Evolutionary conservation across 2,888 invertebrate species (phyloP), one percentile per base, ranked within the genome.

Genomic region (Temnothorax ravouxi): DNA sequence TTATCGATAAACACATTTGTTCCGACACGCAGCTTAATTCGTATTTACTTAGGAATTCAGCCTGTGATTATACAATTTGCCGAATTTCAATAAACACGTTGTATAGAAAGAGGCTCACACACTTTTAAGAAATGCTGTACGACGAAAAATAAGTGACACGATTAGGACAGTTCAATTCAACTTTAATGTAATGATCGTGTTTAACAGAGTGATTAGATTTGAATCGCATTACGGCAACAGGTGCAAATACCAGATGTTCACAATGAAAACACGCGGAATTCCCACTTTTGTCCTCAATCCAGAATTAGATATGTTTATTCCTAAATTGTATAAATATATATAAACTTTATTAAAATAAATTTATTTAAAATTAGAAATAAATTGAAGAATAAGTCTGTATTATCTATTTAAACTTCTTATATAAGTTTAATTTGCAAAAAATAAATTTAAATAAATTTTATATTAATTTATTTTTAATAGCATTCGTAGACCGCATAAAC

Each of bases 1-100:
- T 79, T 79, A 71, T 71, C 50, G 59, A 61, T 72, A 79, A 71
- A 18, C 56, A 50, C 13, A 72, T 80, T 80, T 80, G 34, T 18
- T 62, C 38, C 21, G n/a, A 13, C 38, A 13, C 13, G 11, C n/a
- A 15, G 34, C 44, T 59, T 34, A 69, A 44, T 69, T 44, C 11
- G n/a, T 44, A 25, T 54, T n/a, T 34, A 21, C 15, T 47, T 44
- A 44, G 56, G 41, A 38, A 71, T 47, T 13, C 2, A 29, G n/a
- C 3, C 11, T 41, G n/a, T 44, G 44, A 77, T 67, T 56, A 56
- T 67, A n/a, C 56, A 34, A 44, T 71, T 34, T 34, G 21, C 11
- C 29, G 29, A 69, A 6, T 69, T 69, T 34, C 21, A 13, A 44
- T 44, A 25, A 79, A 54, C 13, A 54, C 9, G 54, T 47, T n/a